Conservation (phyloP, 2,797 vertebrate species). For the Tiaroga cobitis region DNA sequence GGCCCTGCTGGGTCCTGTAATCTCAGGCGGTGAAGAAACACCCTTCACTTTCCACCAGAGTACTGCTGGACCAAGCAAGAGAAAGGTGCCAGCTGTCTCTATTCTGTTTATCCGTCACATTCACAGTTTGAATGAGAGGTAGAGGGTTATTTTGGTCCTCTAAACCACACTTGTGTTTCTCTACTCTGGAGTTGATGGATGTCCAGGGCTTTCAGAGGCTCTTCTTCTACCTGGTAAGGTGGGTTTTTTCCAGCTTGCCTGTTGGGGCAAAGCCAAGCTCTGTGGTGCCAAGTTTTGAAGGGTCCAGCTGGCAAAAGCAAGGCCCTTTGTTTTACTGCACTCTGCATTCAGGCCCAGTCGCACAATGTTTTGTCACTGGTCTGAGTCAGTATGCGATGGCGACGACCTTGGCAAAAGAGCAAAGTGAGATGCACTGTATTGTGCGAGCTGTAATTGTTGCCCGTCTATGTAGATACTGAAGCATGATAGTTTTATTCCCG, state of each 20-base stretch:
- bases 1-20: slow-evolving; percentile 57
- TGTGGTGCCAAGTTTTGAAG: slow-evolving; percentile 73
- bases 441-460: slow-evolving; percentile 47
- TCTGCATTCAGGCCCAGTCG: slow-evolving; percentile 68
- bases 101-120: slow-evolving; percentile 37
- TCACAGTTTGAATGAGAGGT: slow-evolving; percentile 35
- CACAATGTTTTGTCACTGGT: slow-evolving; percentile 57
- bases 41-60: slow-evolving; percentile 41
- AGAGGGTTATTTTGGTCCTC: slow-evolving; percentile 27
- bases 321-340: slow-evolving; percentile 72
- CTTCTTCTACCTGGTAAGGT: slow-evolving; percentile 44
- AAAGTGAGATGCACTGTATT: slow-evolving; percentile 59
- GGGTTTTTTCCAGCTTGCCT: slow-evolving; percentile 29
- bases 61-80: slow-evolving; percentile 28
- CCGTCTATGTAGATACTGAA: slow-evolving; percentile 28
- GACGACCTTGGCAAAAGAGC: slow-evolving; percentile 68
- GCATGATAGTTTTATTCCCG: slow-evolving; percentile 17
- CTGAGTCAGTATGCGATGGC: slow-evolving; percentile 36
- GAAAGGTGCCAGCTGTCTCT: slow-evolving; percentile 38
- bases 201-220: slow-evolving; percentile 13
- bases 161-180: slow-evolving; percentile 10
- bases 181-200: slow-evolving; percentile 17
- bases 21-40: slow-evolving; percentile 50
- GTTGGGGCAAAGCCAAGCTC: background rate
- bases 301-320: slow-evolving; percentile 78